phyloP scores from a whole-genome alignment of 1,140 invertebrate species.

The Nebria ingens region DNA sequence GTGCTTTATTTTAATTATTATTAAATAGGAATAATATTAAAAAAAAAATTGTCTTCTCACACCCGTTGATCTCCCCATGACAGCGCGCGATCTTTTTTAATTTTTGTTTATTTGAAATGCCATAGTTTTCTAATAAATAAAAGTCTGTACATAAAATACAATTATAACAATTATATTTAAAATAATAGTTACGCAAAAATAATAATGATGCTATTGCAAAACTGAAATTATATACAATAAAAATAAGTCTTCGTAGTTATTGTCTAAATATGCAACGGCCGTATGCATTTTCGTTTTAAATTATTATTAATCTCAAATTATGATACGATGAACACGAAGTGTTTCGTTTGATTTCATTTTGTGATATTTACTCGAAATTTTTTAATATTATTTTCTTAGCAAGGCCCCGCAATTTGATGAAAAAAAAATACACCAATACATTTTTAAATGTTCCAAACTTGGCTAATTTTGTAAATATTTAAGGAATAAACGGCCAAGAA shows the following conservation, averaged over 20 bases:
- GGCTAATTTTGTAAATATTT: no score
- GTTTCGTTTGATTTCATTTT: no score
- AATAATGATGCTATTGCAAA: conserved; percentile 4
- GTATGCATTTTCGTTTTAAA: background rate
- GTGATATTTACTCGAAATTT: no score
- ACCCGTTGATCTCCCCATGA: conserved; percentile 7
- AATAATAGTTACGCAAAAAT: conserved; percentile 1
- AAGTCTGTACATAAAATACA: conserved; percentile 7
- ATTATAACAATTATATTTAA: background rate
- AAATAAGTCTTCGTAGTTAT: background rate
- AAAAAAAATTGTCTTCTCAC: no score
- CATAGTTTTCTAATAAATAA: conserved; percentile 8
- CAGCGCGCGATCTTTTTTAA: background rate
- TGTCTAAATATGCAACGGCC: background rate
- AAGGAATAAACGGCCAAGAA: background rate
- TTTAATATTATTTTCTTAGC: no score
- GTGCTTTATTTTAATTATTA: background rate
- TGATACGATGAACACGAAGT: no score
- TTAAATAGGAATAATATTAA: no score
- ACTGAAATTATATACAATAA: background rate
- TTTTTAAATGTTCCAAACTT: background rate
- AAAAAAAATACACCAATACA: background rate
- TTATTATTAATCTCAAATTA: no score
- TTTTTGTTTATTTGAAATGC: background rate
- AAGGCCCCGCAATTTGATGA: background rate